Evolutionary conservation across 1,140 invertebrate genomes (phyloP).

Genomic region (Lasioglossum albipes): DNA sequence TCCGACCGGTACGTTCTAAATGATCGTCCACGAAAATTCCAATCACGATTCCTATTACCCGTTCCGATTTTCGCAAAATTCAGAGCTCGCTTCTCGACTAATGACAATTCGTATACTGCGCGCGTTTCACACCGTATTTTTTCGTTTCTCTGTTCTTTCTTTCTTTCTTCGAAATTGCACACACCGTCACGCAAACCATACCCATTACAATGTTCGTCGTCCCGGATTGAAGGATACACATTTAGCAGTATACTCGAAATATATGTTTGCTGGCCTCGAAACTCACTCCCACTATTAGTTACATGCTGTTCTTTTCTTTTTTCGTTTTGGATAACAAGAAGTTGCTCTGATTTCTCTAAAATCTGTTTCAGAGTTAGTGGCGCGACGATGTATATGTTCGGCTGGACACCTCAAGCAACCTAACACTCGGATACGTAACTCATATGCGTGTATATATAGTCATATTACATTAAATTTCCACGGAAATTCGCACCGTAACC

Average conservation of each 20-base stretch:
- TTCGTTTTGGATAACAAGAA: slow-evolving; percentile 3
- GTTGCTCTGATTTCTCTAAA: background rate
- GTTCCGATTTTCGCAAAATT: slow-evolving; percentile 14
- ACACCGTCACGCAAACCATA: slow-evolving; percentile 55
- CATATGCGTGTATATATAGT: too few relatives aligned
- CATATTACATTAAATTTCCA: slow-evolving; percentile 19
- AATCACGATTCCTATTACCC: background rate
- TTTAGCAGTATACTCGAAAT: slow-evolving; percentile 20
- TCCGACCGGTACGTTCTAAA: background rate
- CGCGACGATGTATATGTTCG: background rate
- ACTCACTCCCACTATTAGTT: slow-evolving; percentile 32
- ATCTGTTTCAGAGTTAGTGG: background rate
- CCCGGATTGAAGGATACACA: slow-evolving; percentile 21
- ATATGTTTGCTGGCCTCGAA: background rate
- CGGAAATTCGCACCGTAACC: background rate
- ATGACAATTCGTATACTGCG: background rate
- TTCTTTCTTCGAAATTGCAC: slow-evolving; percentile 29
- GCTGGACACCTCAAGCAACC: background rate
- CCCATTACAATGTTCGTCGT: slow-evolving; percentile 56
- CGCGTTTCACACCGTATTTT: slow-evolving; percentile 15
- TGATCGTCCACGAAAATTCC: background rate
- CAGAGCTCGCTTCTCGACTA: background rate
- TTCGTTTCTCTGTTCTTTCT: background rate
- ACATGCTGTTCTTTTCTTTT: slow-evolving; percentile 20
- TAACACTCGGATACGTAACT: background rate